Percentiles rank a stretch among this genome's conserved stretches.
Conservation (phyloP, 2,113 vertebrate species). For the Columba janthina region DNA sequence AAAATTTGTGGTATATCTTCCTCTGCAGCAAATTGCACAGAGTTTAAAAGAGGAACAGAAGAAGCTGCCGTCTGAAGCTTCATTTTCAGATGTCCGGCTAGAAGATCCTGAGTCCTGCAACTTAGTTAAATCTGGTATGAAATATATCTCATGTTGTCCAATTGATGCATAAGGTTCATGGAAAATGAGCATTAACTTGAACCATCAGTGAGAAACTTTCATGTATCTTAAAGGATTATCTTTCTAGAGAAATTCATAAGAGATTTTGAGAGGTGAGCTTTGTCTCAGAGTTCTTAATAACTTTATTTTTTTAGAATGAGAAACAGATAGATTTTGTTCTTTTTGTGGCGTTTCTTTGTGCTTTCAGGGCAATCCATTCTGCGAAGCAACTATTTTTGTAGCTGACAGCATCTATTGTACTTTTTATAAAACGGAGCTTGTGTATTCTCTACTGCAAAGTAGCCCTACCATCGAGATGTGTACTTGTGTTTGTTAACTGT, state of each 20-base stretch:
- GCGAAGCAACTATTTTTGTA: not conserved
- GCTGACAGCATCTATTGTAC: not conserved
- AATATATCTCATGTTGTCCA: not conserved
- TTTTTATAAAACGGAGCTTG: not conserved
- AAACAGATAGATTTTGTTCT: not conserved
- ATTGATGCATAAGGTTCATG: not conserved
- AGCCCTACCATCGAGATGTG: not conserved
- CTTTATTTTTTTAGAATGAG: not conserved
- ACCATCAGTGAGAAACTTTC: not conserved
- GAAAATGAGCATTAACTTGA: not conserved
- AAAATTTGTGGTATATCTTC: not conserved
- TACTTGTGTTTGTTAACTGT: not conserved
- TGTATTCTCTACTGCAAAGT: not conserved
- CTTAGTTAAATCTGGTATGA: conserved; percentile 82
- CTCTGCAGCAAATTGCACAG: conserved; percentile 90
- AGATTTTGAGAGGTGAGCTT: not conserved
- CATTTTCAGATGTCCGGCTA: conserved; percentile 88
- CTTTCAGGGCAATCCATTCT: not conserved
- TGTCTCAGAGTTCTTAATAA: not conserved
- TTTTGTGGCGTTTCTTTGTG: not conserved
- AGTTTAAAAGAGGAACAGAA: conserved; percentile 95
- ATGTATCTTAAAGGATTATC: not conserved
- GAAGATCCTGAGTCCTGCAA: conserved; percentile 82
- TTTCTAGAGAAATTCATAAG: not conserved
- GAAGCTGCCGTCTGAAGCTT: conserved; percentile 79